A percentile compares a stretch with the other conserved stretches of the same genome.
These are phyloP conservation scores for Girardinichthys multiradiatus DNA, from an alignment of 2,113 vertebrate species.

Conservation along the genomic window DNA sequence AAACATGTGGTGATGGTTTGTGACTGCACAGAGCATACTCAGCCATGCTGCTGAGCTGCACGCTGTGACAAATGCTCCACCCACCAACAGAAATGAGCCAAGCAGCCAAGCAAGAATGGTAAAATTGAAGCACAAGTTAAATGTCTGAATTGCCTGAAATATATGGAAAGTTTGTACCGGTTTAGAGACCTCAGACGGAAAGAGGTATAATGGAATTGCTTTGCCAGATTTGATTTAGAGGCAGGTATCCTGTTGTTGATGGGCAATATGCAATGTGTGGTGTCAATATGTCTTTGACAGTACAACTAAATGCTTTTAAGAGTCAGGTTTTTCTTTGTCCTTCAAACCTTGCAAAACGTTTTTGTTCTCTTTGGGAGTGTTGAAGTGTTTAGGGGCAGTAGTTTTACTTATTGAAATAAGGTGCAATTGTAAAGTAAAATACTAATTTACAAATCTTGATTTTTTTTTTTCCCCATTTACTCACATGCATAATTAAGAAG, in stretches of 20 bases:
- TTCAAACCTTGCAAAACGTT: not conserved
- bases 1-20: constrained; percentile 1
- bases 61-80: not conserved
- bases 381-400: not conserved
- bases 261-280: not conserved
- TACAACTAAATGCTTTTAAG: not conserved
- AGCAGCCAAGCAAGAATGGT: not conserved
- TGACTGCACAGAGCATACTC: not conserved
- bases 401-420: not conserved
- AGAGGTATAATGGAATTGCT: not conserved
- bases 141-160: not conserved
- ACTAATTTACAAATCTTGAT: too few species aligned
- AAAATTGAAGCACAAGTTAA: constrained; percentile 6
- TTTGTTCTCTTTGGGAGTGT: not conserved
- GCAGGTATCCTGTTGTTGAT: not conserved
- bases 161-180: not conserved
- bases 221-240: not conserved
- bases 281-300: not conserved
- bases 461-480: too few species aligned
- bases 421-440: too few species aligned
- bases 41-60: not conserved
- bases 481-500: too few species aligned
- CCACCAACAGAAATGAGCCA: constrained; percentile 5
- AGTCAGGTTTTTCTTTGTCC: not conserved
- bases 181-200: not conserved